Evolutionary conservation across 2,797 vertebrate species (phyloP), one percentile per base, ranked within the genome.

Genomic region (Amniataba percoides): DNA sequence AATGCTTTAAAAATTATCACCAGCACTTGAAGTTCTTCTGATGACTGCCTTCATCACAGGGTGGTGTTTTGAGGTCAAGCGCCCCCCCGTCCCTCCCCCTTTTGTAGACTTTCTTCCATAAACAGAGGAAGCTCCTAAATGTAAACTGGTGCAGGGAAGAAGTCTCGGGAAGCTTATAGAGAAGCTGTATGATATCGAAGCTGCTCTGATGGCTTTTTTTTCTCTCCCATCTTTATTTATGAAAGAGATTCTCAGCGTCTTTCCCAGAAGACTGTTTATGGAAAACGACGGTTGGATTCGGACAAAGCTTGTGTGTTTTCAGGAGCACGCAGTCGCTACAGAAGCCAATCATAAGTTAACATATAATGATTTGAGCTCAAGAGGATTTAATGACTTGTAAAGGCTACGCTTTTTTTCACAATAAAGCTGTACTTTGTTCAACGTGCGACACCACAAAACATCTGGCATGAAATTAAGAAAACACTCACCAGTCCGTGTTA

Each of bases 91-190:
- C 11, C 0, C 52, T 40, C 23, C 7, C 23, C 52, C 3, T 36
- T 8, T 36, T 74, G 69, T 15, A 31, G 78, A 75, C 43, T 48
- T 74, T 86, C 72, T 82, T 71, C 82, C 81, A 74, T 92, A 89
- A 92, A 92, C 85, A 84, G 69, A 78, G 81, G 87, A 88, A 87
- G 84, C 64, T 71, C 27, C 64, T 74, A 58, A 82, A 77, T 88
- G 87, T 90, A 89, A 90, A 90, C 87, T 36, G 11, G 27, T 16
- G n/a, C 49, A 21, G 31, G 53, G 68, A 78, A 66, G 70, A 72
- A 45, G 56, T 56, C 69, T 31, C 46, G 73, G 36, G 75, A 80
- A 82, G n/a, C 69, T 71, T 53, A 57, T 62, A 61, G 61, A 68
- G 12, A 10, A 5, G 4, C 46, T 79, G 77, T 40, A 48, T 23